Evolutionary conservation across 2,888 invertebrate genomes (phyloP).

Genomic region (Leptarthrus brevirostris): DNA sequence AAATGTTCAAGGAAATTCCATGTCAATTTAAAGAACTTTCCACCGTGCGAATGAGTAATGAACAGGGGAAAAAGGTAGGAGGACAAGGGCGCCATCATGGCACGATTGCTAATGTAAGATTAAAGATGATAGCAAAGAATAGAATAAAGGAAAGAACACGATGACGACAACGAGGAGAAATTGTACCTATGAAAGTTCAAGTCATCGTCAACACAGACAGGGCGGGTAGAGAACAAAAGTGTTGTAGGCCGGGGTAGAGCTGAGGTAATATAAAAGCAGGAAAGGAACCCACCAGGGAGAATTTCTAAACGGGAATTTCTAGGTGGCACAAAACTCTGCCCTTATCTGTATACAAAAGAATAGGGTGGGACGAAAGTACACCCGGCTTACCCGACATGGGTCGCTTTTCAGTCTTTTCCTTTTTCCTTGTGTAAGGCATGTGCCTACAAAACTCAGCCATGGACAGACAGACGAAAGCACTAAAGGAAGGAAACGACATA

Average conservation of each 20-base stretch:
- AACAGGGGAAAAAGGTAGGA: not conserved
- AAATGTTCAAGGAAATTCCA: conserved; percentile 22
- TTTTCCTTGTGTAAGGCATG: not conserved
- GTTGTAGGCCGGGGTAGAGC: too few species aligned
- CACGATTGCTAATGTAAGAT: conserved; percentile 1
- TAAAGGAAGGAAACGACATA: conserved; percentile 36
- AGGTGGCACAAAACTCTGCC: not conserved
- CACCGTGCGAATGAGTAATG: not conserved
- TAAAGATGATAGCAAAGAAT: conserved; percentile 17
- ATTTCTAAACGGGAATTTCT: not conserved
- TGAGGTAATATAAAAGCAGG: conserved; percentile 25
- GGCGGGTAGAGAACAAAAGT: not conserved
- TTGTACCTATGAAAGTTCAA: conserved; percentile 22
- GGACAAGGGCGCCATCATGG: not conserved
- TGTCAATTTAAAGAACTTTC: conserved; percentile 9
- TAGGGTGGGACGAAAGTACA: not conserved
- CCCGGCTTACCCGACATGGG: conserved; percentile 3
- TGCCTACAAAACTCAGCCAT: not conserved
- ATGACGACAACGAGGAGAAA: not conserved
- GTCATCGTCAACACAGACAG: conserved; percentile 37
- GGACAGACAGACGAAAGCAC: conserved; percentile 30
- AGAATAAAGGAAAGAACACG: not conserved
- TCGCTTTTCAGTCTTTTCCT: not conserved
- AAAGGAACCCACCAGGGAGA: conserved; percentile 11
- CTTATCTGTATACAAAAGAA: not conserved